These are phyloP conservation scores for Epizoanthus stellaris DNA, from an alignment of 92 coral and sea anemone genomes.

Conservation along the genomic window DNA sequence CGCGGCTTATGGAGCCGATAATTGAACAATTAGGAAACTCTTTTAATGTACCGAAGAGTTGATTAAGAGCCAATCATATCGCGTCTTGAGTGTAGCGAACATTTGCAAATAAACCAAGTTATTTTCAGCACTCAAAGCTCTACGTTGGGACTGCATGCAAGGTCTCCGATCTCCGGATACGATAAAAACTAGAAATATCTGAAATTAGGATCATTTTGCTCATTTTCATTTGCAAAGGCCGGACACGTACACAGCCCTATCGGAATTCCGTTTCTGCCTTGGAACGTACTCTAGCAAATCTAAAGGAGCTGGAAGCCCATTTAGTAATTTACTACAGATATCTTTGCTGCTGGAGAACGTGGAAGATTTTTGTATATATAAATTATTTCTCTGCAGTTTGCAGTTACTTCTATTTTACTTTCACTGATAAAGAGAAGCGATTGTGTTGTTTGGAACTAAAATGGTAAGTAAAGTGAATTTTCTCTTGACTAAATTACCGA, in stretches of 20 bases:
- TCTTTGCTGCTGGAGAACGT: too few relatives aligned
- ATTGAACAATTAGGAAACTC: conserved; percentile 38
- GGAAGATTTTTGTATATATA: too few relatives aligned
- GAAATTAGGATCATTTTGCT: neutral
- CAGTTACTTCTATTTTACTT: too few relatives aligned
- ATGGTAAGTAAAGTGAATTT: too few relatives aligned
- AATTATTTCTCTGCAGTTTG: too few relatives aligned
- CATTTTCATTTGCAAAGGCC: too few relatives aligned
- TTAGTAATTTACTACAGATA: too few relatives aligned
- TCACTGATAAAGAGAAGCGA: too few relatives aligned
- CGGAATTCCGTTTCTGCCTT: neutral
- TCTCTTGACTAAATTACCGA: too few relatives aligned
- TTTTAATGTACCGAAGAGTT: conserved; percentile 42
- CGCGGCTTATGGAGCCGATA: conserved; percentile 43
- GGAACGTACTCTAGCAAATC: too few relatives aligned
- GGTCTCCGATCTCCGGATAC: neutral
- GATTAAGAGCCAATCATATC: conserved; percentile 27
- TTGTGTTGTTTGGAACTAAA: too few relatives aligned
- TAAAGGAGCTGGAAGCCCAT: too few relatives aligned
- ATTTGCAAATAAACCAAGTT: conserved; percentile 34
- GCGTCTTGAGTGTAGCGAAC: conserved; percentile 16
- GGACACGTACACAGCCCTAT: conserved; percentile 16
- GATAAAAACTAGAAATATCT: neutral
- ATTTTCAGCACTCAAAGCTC: neutral
- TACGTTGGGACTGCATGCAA: neutral